phyloP scores from a whole-genome alignment of 2,888 invertebrate genomes.

The Cotesia congregata region DNA sequence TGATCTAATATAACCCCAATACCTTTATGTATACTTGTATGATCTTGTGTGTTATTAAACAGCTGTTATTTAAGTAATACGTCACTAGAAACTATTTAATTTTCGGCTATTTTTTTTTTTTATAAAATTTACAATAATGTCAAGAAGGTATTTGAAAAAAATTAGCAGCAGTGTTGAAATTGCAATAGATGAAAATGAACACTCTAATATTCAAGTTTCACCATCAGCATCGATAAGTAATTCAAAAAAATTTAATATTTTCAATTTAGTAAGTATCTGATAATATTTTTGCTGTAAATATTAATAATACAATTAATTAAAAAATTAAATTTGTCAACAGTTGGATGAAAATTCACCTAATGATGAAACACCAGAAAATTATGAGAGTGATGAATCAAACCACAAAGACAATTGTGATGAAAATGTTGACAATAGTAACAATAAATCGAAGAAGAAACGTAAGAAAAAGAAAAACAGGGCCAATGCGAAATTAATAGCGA shows the following conservation, averaged over 20 bases:
- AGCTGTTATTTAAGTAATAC: no score
- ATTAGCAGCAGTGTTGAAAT: neutral
- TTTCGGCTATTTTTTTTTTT: neutral
- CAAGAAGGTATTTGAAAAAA: constrained; percentile 14
- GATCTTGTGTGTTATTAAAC: no score
- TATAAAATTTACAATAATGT: neutral
- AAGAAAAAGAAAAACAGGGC: constrained; percentile 76
- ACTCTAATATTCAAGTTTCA: neutral
- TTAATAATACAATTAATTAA: constrained; percentile 5
- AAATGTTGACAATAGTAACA: constrained; percentile 44
- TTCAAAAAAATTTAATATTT: constrained; percentile 76
- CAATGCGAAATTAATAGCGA: constrained; percentile 60
- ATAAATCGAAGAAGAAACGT: constrained; percentile 74
- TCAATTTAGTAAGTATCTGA: constrained; percentile 76
- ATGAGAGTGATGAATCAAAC: constrained; percentile 73
- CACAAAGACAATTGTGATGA: constrained; percentile 63
- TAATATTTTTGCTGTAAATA: neutral
- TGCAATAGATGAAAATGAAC: neutral
- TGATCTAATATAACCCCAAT: no score
- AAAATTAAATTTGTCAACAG: constrained; percentile 64
- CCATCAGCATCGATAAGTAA: constrained; percentile 59
- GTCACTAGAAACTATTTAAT: no score
- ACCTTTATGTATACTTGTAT: no score
- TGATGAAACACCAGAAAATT: constrained; percentile 73
- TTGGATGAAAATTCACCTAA: constrained; percentile 80